Percentiles rank a stretch among this genome's conserved stretches.
Conservation (phyloP, 2,888 invertebrate species). For the Arge pagana region DNA sequence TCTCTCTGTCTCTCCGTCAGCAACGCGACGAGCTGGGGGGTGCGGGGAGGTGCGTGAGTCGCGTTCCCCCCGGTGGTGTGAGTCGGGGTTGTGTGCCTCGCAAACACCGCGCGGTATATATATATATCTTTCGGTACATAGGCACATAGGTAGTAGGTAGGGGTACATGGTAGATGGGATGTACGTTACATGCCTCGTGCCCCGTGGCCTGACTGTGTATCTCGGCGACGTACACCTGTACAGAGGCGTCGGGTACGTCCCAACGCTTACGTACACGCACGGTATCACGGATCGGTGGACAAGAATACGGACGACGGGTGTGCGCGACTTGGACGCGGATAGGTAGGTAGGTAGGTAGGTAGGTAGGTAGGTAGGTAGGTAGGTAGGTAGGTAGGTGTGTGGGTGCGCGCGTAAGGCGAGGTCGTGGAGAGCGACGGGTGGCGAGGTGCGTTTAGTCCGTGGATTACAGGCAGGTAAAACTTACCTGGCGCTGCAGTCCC, state of each 20-base stretch:
- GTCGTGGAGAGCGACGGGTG: constrained; percentile 12
- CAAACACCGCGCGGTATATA: constrained; percentile 21
- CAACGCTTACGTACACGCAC: too few species aligned
- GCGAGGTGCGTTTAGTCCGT: constrained; percentile 20
- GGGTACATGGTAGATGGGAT: constrained; percentile 14
- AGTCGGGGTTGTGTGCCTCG: constrained; percentile 22
- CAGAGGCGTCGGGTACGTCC: too few species aligned
- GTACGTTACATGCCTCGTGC: constrained; percentile 19
- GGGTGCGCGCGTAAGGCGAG: constrained; percentile 21
- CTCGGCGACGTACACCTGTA: constrained; percentile 8
- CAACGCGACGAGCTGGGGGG: background rate
- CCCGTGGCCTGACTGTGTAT: constrained; percentile 12
- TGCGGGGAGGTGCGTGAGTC: constrained; percentile 17
- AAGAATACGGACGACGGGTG: constrained; percentile 15
- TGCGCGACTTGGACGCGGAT: constrained; percentile 10
- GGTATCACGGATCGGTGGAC: too few species aligned
- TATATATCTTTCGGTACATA: too few species aligned
- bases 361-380: constrained; percentile 9
- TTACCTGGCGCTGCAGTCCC: too few species aligned
- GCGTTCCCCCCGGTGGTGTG: constrained; percentile 20
- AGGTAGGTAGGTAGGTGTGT: constrained; percentile 25
- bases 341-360: constrained; percentile 8
- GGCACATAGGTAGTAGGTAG: background rate
- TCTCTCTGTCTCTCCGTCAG: constrained; percentile 26
- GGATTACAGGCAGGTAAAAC: constrained; percentile 19